phyloP scores from a whole-genome alignment of 2,888 invertebrate species.

The Geophilus truncorum region DNA sequence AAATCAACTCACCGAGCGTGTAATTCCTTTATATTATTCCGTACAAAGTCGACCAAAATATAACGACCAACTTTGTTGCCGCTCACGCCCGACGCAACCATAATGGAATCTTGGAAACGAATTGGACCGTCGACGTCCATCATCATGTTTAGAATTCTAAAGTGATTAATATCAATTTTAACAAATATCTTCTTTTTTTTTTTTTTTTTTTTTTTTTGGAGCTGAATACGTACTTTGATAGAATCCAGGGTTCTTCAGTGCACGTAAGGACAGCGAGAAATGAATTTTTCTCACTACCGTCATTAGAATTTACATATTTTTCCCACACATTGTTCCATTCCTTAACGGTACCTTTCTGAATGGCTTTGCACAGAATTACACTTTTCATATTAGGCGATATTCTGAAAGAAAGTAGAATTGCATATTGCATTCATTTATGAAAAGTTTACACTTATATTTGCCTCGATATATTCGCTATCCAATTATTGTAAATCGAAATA shows the following conservation, averaged over 20 bases:
- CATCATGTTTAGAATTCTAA: not conserved
- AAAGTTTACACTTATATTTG: not conserved
- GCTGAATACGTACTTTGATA: conserved; percentile 60
- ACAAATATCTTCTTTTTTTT: too few species aligned
- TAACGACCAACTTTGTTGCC: too few species aligned
- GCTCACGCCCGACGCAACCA: conserved; percentile 50
- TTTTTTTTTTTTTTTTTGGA: too few species aligned
- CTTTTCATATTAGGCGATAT: not conserved
- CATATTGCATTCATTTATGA: not conserved
- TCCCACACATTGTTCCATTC: conserved; percentile 77
- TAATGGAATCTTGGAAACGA: conserved; percentile 63
- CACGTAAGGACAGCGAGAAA: conserved; percentile 66
- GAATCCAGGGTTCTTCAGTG: conserved; percentile 70
- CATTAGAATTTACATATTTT: conserved; percentile 60
- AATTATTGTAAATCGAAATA: not conserved
- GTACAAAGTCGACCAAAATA: too few species aligned
- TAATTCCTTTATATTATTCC: too few species aligned
- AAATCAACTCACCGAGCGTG: too few species aligned
- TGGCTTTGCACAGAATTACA: conserved; percentile 52
- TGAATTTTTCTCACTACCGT: conserved; percentile 65
- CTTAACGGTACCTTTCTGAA: conserved; percentile 62
- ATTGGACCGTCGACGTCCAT: not conserved
- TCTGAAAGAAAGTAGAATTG: not conserved
- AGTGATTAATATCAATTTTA: too few species aligned
- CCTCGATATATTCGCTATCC: not conserved